phyloP scores from a whole-genome alignment of 2,888 invertebrate genomes.

The Ichneumoninae sp. region DNA sequence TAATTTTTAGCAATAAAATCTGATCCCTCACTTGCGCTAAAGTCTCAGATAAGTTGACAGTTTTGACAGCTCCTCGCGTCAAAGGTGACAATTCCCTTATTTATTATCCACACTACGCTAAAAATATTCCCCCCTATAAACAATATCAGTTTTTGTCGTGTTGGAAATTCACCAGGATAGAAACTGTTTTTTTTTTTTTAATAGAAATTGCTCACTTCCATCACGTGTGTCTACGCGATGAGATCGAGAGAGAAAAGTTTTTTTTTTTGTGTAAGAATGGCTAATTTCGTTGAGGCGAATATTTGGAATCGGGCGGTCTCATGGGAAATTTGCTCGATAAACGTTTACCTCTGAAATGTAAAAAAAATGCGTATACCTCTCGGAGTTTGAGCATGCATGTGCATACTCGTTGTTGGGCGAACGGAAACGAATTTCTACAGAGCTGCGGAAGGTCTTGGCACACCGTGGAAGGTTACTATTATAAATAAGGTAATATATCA shows the following conservation, averaged over 20 bases:
- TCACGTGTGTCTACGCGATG: neutral
- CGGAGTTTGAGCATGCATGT: slow-evolving; percentile 29
- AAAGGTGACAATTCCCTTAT: no score
- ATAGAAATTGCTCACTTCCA: neutral
- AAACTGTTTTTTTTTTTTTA: neutral
- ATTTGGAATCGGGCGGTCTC: slow-evolving; percentile 35
- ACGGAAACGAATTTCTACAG: slow-evolving; percentile 56
- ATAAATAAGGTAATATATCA: slow-evolving; percentile 63
- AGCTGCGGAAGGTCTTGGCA: slow-evolving; percentile 51
- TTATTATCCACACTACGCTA: no score
- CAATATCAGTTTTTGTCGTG: no score
- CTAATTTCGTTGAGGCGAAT: slow-evolving; percentile 36
- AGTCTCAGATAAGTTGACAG: no score
- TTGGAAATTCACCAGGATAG: neutral
- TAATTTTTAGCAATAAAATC: no score
- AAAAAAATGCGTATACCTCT: slow-evolving; percentile 36
- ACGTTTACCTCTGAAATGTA: slow-evolving; percentile 37
- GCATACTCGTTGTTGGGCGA: slow-evolving; percentile 25
- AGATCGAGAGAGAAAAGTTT: neutral
- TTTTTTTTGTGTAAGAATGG: neutral
- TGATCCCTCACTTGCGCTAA: no score
- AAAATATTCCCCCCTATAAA: no score
- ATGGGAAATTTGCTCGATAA: slow-evolving; percentile 61
- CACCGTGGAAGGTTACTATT: slow-evolving; percentile 47
- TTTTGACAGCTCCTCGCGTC: no score